Base-by-base conservation (phyloP, 2,113 vertebrate species). In the Apodemus speciosus region DNA sequence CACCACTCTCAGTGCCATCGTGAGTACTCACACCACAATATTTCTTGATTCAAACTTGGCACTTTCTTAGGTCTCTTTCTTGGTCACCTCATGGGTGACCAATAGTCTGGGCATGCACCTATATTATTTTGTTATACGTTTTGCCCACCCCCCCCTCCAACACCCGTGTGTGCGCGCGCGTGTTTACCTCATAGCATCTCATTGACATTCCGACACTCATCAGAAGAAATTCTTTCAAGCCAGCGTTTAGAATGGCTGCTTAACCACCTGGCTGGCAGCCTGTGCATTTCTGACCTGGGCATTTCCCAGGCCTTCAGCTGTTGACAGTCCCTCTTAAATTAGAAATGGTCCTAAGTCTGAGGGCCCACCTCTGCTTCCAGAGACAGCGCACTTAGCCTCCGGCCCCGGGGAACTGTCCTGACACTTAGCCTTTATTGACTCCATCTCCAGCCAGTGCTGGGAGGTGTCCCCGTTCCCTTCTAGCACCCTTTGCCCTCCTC, bases 161-260 rank as follows among this genome's bases (percentile, higher is more conserved):
- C 23, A 21, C 3, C 7, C 21, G 1, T 53, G 13, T 53, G 51
- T 14, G 13, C 14, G 14, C 14, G 51, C 4, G 62, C n/a, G 68
- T 81, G 10, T 38, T 23, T 51, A 64, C 62, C 69, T 56, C 68
- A 62, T 0, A 0, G 20, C 80, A 40, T 85, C 46, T 90, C 85
- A 66, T 6, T 51, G 60, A 25, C 23, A 85, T 49, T 3, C 46
- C 20, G 83, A 49, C 75, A 56, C 8, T 88, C 68, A 81, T 92
- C 73, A 85, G 80, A 87, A 92, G 85, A 91, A 92, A 94, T 85
- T 3, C 32, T 90, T 88, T 80, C 75, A 76, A 95, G 91, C 20
- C 11, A 51, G 38, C 60, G 58, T 90, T 72, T 80, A 51, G 46
- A 90, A 64, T 72, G 60, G 27, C 58, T 77, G 25, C 72, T 30